Evolutionary conservation across 2,797 vertebrate genomes (phyloP), one percentile per base, ranked within the genome.

Genomic region (Eulemur rubriventer): DNA sequence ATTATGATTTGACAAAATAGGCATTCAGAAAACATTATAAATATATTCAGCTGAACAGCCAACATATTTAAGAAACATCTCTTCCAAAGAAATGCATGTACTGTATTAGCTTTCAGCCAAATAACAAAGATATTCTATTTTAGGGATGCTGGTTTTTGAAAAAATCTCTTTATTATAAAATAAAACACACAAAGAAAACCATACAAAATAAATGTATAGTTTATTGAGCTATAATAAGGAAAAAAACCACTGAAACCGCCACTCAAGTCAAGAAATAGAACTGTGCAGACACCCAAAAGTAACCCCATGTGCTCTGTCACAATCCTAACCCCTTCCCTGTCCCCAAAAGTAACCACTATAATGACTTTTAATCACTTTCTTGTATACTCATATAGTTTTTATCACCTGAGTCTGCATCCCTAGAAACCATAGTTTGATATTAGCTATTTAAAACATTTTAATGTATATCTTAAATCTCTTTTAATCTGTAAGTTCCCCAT

Each of bases 1-100:
- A 94, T 63, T 84, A 38, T 67, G 94, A 73, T 93, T 82, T 87
- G 94, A 86, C 61, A 83, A 95, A 91, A 92, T 48, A 90, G 70
- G 4, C 57, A 88, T 93, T 75, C n/a, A 69, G 33, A 90, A 84
- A 94, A 41, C 80, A 80, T 59, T 93, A 38, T 30, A 96, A 61
- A 50, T 95, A 10, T 17, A 55, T 96, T 86, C 28, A 91, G 78
- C 52, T 61, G 38, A 94, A 97, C 84, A 84, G 26, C 17, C 30
- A 70, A 69, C 90, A 76, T 96, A 73, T 59, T 78, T 72, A 41
- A 84, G 30, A 97, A 95, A 82, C 5, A 55, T 88, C 8, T 88
- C 22, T 87, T 79, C 85, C 70, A 89, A 52, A 63, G 35, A 88
- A 80, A 52, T 86, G 22, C 48, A 63, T 81, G 4, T 75, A n/a